Evolutionary conservation across 2,888 invertebrate species (phyloP), one percentile per base, ranked within the genome.

Genomic region (Drosophila birchii): DNA sequence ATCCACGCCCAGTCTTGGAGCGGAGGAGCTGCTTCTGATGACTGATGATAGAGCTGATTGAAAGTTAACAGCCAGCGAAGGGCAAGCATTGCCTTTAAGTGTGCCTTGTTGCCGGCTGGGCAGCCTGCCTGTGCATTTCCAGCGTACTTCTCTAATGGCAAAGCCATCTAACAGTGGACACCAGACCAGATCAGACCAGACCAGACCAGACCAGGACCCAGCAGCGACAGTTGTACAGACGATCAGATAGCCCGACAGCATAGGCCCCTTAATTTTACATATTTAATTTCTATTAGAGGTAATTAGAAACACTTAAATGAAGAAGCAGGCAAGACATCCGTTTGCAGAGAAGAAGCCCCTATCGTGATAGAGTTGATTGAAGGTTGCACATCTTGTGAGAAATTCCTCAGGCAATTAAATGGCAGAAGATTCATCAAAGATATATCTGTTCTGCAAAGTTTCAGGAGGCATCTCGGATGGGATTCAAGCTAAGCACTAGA

Each of bases 21-120:
- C 47, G 43, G 12, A 36, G 56, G 20, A 47, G 54, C 26, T 47
- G 58, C 57, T 26, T 38, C 62, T 58, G 72, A 61, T 71, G 72
- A 73, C 72, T 73, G 72, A 73, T 73, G 72, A 73, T 73, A 58
- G 53, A 61, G 63, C 63, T 73, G 72, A 73, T 72, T 73, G 72
- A 72, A 73, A 63, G 72, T 63, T 73, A 73, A 73, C 72, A 63
- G 72, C 41, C 63, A 43, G 58, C 45, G 20, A 38, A 63, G 72
- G 62, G 56, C 57, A 57, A 44, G 51, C 51, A 44, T 54, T 20
- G 43, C 41, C 39, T 53, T 53, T 47, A 32, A 64, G 55, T 64
- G 64, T 43, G 29, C 34, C 56, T 29, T n/a, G 47, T 32, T 34
- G 34, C 23, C 16, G 29, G 6, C 47, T 9, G 51, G 34, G 14